These are phyloP conservation scores for Acleris literana DNA, from an alignment of 2,888 invertebrate species.

Conservation along the genomic window DNA sequence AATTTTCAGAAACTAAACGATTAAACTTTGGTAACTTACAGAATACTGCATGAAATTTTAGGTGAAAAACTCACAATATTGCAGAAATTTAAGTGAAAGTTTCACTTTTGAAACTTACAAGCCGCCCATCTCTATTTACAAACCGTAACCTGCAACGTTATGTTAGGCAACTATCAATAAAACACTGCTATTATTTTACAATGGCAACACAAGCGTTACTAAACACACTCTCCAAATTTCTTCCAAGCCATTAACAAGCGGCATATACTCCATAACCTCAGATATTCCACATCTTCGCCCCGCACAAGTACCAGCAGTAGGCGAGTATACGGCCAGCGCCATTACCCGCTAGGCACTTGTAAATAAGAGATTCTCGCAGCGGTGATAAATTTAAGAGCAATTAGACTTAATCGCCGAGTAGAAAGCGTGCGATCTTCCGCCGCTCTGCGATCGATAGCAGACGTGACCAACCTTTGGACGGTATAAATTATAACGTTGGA, in stretches of 20 bases:
- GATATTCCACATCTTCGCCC: background rate
- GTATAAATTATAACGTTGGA: background rate
- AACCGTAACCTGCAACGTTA: too few species aligned
- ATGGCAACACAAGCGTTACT: too few species aligned
- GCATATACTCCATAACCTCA: background rate
- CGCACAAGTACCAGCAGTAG: background rate
- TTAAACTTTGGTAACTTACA: too few species aligned
- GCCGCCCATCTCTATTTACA: too few species aligned
- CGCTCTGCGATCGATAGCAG: slow-evolving; percentile 66
- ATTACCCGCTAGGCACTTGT: slow-evolving; percentile 31
- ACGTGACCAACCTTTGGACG: slow-evolving; percentile 52
- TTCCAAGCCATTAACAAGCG: background rate
- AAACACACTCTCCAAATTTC: background rate
- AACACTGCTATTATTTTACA: too few species aligned
- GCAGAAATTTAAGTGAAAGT: too few species aligned
- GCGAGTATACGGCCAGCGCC: background rate
- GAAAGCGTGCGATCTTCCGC: slow-evolving; percentile 70
- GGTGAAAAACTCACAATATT: too few species aligned
- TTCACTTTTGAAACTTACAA: too few species aligned
- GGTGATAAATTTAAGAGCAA: slow-evolving; percentile 75
- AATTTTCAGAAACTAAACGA: too few species aligned
- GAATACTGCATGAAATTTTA: too few species aligned
- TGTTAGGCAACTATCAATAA: too few species aligned
- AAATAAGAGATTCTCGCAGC: slow-evolving; percentile 50
- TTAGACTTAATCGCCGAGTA: slow-evolving; percentile 76